Evolutionary conservation across 2,888 invertebrate species (phyloP).

Genomic region (Rhyacophila evoluta): DNA sequence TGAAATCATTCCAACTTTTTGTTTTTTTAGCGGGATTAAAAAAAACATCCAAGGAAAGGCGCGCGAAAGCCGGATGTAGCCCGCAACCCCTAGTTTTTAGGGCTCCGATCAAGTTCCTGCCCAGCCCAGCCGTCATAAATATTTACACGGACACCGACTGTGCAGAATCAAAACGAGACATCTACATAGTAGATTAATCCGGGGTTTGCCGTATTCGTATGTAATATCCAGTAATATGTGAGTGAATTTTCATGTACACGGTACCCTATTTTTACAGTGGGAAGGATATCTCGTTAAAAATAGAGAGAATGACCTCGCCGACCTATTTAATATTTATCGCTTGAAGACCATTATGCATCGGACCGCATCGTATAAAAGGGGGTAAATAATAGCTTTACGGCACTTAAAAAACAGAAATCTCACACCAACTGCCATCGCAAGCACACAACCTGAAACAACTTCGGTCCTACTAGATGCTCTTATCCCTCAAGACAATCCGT

Average conservation of each 20-base stretch:
- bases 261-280: background rate
- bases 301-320: slow-evolving; percentile 29
- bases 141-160: slow-evolving; percentile 38
- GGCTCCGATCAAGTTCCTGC: slow-evolving; percentile 31
- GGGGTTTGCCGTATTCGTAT: background rate
- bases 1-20: background rate
- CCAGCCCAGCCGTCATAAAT: slow-evolving; percentile 43
- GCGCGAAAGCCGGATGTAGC: background rate
- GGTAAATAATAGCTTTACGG: background rate
- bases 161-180: background rate
- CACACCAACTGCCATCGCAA: too few relatives aligned
- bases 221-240: slow-evolving; percentile 7
- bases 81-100: background rate
- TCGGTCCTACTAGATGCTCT: too few relatives aligned
- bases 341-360: background rate
- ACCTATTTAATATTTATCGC: slow-evolving; percentile 47
- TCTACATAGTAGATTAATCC: background rate
- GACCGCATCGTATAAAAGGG: background rate
- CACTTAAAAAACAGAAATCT: background rate
- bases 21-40: background rate
- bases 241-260: slow-evolving; percentile 43
- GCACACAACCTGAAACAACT: too few relatives aligned
- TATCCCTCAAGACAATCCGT: too few relatives aligned
- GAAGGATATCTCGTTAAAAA: slow-evolving; percentile 28
- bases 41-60: background rate